These are phyloP conservation scores for Tragelaphus strepsiceros DNA, from an alignment of 2,113 vertebrate genomes.

Conservation along the genomic window DNA sequence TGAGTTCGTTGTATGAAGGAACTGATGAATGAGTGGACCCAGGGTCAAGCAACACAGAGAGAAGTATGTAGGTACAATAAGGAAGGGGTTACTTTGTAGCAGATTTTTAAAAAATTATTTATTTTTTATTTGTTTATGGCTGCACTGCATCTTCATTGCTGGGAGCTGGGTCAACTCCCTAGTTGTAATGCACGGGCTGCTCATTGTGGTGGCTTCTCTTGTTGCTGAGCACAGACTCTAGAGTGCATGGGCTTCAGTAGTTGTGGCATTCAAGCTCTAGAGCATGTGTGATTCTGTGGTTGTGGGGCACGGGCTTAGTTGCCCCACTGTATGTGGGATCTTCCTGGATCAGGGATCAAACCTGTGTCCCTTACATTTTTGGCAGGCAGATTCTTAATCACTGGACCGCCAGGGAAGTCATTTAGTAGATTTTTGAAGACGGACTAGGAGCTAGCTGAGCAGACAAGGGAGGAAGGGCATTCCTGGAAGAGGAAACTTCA, in stretches of 20 bases:
- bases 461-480: background rate
- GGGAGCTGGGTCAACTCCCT: background rate
- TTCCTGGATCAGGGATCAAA: background rate
- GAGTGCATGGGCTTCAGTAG: fast-evolving
- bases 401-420: background rate
- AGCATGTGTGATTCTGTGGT: background rate
- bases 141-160: background rate
- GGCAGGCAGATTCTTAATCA: background rate
- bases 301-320: background rate
- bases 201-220: background rate
- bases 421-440: background rate
- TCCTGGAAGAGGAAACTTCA: background rate
- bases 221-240: background rate
- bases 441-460: background rate
- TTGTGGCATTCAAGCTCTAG: background rate
- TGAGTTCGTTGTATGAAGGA: background rate
- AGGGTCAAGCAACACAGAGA: background rate
- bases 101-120: background rate
- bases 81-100: background rate
- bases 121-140: background rate
- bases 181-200: background rate
- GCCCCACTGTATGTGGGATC: background rate
- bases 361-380: background rate
- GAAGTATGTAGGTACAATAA: background rate
- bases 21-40: background rate